Evolutionary conservation across 2,797 vertebrate genomes (phyloP).

Genomic region (Loris lydekkerianus): DNA sequence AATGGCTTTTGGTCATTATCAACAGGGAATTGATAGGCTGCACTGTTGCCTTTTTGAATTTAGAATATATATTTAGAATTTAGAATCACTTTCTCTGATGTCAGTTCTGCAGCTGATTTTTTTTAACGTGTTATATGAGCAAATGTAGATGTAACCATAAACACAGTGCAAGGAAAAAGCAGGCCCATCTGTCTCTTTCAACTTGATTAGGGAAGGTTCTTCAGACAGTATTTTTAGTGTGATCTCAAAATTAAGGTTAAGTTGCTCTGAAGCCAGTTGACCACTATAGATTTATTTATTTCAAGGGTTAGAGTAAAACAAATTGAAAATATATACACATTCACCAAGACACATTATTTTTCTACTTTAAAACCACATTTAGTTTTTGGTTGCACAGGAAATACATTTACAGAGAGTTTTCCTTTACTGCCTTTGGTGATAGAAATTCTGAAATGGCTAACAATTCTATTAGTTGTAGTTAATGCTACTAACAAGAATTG

Average conservation of each 20-base stretch:
- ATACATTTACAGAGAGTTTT: constrained; percentile 25
- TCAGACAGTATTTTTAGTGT: constrained; percentile 62
- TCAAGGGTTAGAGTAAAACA: constrained; percentile 43
- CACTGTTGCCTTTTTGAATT: constrained; percentile 68
- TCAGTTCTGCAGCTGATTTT: constrained; percentile 74
- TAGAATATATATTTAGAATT: constrained; percentile 75
- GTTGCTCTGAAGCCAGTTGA: neutral
- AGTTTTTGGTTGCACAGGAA: neutral
- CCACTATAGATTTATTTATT: constrained; percentile 67
- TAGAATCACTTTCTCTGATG: constrained; percentile 77
- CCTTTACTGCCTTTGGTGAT: neutral
- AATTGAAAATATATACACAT: constrained; percentile 61
- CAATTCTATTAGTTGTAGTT: constrained; percentile 21
- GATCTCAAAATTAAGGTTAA: constrained; percentile 71
- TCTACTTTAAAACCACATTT: constrained; percentile 48
- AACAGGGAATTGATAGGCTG: constrained; percentile 26
- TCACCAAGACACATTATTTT: neutral
- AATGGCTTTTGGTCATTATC: constrained; percentile 51
- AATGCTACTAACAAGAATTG: constrained; percentile 39
- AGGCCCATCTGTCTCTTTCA: constrained; percentile 77
- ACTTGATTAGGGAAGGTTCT: constrained; percentile 65
- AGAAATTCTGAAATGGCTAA: constrained; percentile 49
- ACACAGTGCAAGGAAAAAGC: constrained; percentile 67
- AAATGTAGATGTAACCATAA: constrained; percentile 79
- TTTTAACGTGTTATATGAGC: constrained; percentile 73